Conservation (phyloP, 2,797 vertebrate genomes). For the Eulemur coronatus region DNA sequence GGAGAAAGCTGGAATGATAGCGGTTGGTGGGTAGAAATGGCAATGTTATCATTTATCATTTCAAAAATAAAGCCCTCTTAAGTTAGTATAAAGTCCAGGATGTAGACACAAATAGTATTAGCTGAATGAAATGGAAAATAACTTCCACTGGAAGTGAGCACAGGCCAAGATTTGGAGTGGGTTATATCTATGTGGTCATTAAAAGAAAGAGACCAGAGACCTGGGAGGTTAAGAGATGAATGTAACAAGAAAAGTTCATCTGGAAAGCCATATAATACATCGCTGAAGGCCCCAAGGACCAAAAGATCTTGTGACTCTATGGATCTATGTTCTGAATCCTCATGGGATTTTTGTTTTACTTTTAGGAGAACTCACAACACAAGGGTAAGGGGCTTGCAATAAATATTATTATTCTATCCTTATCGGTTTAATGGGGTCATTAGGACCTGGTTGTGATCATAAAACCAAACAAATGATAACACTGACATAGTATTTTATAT, state of each 20-base stretch:
- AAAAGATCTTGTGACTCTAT: not conserved
- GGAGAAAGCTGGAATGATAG: not conserved
- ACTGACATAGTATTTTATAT: not conserved
- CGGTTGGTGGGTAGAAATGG: not conserved
- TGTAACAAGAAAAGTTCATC: not conserved
- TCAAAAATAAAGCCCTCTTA: not conserved
- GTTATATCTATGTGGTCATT: not conserved
- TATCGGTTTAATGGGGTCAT: not conserved
- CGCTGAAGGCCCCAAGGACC: not conserved
- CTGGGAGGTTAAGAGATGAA: not conserved
- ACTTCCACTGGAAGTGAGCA: not conserved
- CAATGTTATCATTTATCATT: not conserved
- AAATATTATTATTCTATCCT: not conserved
- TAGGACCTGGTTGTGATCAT: not conserved
- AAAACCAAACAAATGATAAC: conserved; percentile 15
- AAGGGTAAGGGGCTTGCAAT: not conserved
- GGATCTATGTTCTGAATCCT: not conserved
- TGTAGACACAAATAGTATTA: not conserved
- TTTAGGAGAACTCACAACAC: not conserved
- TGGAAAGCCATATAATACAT: not conserved
- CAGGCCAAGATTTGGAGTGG: not conserved
- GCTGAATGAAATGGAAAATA: not conserved
- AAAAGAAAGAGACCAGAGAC: not conserved
- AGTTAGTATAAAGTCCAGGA: not conserved
- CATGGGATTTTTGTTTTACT: not conserved